phyloP scores from a whole-genome alignment of 2,797 vertebrate species.

The Danionella dracula region DNA sequence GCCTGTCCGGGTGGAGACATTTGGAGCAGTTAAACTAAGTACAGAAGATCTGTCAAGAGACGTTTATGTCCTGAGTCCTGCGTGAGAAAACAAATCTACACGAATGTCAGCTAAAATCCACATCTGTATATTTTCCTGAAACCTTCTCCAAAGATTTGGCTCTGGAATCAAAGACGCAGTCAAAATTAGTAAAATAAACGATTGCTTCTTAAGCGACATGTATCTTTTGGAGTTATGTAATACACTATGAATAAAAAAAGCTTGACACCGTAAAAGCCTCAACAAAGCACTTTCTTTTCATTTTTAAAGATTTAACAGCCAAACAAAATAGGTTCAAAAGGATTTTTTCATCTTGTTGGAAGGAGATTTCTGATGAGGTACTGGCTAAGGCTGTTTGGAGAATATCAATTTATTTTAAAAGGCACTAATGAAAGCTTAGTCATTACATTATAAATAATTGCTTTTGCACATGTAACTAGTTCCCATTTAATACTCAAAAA shows the following conservation, averaged over 20 bases:
- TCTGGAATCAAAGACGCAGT: not conserved
- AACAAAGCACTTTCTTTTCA: not conserved
- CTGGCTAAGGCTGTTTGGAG: not conserved
- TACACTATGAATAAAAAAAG: conserved; percentile 11
- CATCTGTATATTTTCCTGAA: conserved; percentile 13
- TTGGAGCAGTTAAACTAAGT: conserved; percentile 4
- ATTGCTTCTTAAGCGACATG: not conserved
- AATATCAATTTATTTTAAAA: too few species aligned
- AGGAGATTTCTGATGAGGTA: not conserved
- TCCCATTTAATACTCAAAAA: not conserved
- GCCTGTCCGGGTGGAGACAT: conserved; percentile 11
- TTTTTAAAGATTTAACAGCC: not conserved
- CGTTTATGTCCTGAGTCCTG: conserved; percentile 18
- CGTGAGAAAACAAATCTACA: conserved; percentile 14
- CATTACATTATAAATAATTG: too few species aligned
- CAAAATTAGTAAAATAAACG: not conserved
- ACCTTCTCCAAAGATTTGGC: not conserved
- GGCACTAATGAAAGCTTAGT: too few species aligned
- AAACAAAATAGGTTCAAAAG: not conserved
- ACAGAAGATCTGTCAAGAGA: conserved; percentile 13
- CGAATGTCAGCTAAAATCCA: conserved; percentile 26
- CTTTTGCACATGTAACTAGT: too few species aligned
- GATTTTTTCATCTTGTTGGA: conserved; percentile 3
- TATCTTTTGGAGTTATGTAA: not conserved
- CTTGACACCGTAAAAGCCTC: not conserved